These are phyloP conservation scores for Elephas maximus DNA, from an alignment of 2,113 vertebrate genomes.

Conservation along the genomic window DNA sequence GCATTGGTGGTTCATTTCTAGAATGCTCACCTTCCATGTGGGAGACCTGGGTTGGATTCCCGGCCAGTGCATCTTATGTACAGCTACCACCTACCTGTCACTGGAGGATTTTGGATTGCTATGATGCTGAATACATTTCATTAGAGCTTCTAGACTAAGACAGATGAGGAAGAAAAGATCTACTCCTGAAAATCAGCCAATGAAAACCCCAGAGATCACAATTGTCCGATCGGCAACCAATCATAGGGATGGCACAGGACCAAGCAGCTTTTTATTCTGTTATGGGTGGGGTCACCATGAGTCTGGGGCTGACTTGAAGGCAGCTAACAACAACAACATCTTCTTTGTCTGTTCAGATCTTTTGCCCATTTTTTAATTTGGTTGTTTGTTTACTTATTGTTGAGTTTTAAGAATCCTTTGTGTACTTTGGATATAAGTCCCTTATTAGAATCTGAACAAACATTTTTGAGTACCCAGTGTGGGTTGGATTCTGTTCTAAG, in stretches of 20 bases:
- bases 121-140: not conserved
- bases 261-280: too few species aligned
- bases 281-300: too few species aligned
- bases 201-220: not conserved
- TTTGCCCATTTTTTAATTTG: not conserved
- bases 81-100: not conserved
- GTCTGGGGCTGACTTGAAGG: too few species aligned
- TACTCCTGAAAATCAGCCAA: too few species aligned
- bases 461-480: not conserved
- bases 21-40: not conserved
- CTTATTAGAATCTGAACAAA: not conserved
- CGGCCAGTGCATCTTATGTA: not conserved
- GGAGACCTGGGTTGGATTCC: not conserved
- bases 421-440: not conserved
- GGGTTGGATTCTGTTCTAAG: not conserved
- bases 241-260: too few species aligned
- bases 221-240: too few species aligned
- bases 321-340: too few species aligned
- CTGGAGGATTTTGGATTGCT: not conserved
- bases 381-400: not conserved
- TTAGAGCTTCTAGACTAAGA: not conserved
- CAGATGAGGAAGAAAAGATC: not conserved
- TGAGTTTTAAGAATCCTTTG: not conserved
- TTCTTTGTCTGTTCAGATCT: not conserved
- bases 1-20: not conserved